Evolutionary conservation across 30 jellyfish, hydroid and myxozoan species (phyloP), one percentile per base, ranked within the genome.

Genomic region (Sanderia malayensis): DNA sequence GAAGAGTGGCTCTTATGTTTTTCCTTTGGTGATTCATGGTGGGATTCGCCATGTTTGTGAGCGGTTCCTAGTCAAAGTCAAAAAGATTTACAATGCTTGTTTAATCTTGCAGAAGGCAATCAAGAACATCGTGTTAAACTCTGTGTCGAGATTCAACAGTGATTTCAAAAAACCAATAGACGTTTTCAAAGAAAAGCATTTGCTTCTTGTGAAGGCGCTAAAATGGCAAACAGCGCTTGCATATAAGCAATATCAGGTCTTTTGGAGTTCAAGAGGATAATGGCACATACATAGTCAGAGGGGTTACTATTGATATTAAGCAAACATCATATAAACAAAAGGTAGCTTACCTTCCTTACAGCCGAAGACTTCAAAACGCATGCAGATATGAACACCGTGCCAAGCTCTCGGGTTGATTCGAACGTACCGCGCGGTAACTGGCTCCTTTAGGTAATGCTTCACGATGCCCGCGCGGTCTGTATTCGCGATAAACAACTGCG

Each of bases 401-500:
- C 99, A 92, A 11, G 99, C 96, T 2, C 99, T 63, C 29, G 99
- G 99, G 74, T 92, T 92, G 34, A 92, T 73, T 2, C 99, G 87
- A n/a, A 92, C 77, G 59, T 83, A 92, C 52, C 96, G 67, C 17
- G 99, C 99, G 62, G 53, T 74, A 1, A 92, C 67, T 73, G 99
- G 99, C 37, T 74, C 82, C 47, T 83, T 83, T 26, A 92, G 70
- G 67, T 83, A 92, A 79, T 92, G 96, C 26, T 92, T 92, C 67
- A 92, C 99, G 44, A 92, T 92, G 22, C 67, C 64, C 8, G 94
- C 83, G 21, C 96, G 81, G 61, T 92, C 99, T 1, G 83, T 76
- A 57, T 92, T 92, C 0, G 87, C 99, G 28, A 74, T 70, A 52
- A 92, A 92, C 4, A 92, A 61, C 99, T 92, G 82, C 4, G 58